phyloP scores from a whole-genome alignment of 2,888 invertebrate species.

The Cephus rjabovi region DNA sequence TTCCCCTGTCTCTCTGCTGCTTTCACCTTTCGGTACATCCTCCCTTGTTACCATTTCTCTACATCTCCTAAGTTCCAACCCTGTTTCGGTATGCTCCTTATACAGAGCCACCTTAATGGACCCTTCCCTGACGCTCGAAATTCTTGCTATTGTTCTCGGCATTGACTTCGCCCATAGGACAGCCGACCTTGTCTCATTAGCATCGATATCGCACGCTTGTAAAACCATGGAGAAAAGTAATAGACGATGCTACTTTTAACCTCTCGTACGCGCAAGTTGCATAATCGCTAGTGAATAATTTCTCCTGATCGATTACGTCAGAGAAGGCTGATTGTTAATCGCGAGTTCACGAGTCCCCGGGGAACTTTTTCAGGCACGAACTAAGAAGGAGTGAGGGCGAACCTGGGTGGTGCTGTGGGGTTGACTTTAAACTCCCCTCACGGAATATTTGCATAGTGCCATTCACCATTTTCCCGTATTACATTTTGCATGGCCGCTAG shows the following conservation, averaged over 20 bases:
- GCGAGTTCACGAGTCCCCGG: background rate
- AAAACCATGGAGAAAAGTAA: background rate
- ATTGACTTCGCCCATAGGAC: background rate
- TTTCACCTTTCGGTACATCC: slow-evolving; percentile 13
- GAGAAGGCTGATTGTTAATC: background rate
- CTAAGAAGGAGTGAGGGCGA: background rate
- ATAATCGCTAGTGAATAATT: background rate
- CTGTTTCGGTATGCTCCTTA: slow-evolving; percentile 35
- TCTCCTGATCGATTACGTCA: background rate
- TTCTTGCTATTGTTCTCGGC: slow-evolving; percentile 36
- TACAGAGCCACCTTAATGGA: slow-evolving; percentile 49
- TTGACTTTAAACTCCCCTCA: background rate
- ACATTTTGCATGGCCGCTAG: slow-evolving; percentile 51
- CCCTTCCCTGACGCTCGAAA: slow-evolving; percentile 33
- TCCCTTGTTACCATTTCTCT: slow-evolving; percentile 13
- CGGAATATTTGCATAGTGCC: background rate
- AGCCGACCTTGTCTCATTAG: background rate
- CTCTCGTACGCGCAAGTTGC: background rate
- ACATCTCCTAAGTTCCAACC: slow-evolving; percentile 28
- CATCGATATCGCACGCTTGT: background rate
- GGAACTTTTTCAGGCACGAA: background rate
- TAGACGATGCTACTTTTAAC: background rate
- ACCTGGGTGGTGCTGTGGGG: background rate
- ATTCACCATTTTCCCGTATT: slow-evolving; percentile 39
- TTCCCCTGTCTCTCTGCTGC: slow-evolving; percentile 21